A percentile compares a stretch with the other conserved stretches of the same genome.
Evolutionary conservation across 2,888 invertebrate species (phyloP).

Genomic region (Shargacucullia verbasci): DNA sequence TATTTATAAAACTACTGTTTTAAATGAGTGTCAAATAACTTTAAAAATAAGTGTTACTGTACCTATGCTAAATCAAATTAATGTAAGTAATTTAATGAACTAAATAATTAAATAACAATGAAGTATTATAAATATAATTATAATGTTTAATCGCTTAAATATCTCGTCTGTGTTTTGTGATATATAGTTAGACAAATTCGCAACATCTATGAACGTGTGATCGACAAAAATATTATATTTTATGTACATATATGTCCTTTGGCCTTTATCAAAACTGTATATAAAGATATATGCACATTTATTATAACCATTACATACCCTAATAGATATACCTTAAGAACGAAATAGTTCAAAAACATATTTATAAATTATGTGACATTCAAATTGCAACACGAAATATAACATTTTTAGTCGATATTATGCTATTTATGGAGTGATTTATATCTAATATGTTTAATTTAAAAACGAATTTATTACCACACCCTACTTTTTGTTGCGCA

Average conservation of each 20-base stretch:
- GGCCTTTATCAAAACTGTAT: neutral
- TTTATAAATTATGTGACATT: too few species aligned
- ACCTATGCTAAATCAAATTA: conserved; percentile 32
- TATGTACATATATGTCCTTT: conserved; percentile 28
- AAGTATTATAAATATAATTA: conserved; percentile 50
- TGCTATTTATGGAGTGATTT: too few species aligned
- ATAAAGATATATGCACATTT: neutral
- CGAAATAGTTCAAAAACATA: too few species aligned
- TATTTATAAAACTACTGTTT: conserved; percentile 31
- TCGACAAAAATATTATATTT: conserved; percentile 3
- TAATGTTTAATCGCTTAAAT: conserved; percentile 61
- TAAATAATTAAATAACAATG: conserved; percentile 49
- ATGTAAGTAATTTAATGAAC: conserved; percentile 20
- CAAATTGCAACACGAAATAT: too few species aligned
- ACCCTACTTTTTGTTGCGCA: too few species aligned
- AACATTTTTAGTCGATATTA: too few species aligned
- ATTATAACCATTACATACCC: neutral
- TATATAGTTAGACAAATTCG: conserved; percentile 62
- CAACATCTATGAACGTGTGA: conserved; percentile 24
- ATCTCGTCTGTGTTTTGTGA: conserved; percentile 77
- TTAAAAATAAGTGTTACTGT: conserved; percentile 42
- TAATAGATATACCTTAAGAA: too few species aligned
- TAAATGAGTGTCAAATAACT: conserved; percentile 58
- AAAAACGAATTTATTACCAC: too few species aligned
- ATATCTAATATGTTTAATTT: too few species aligned